Conservation (phyloP, 2,113 vertebrate genomes). For the Petroica traversi region DNA sequence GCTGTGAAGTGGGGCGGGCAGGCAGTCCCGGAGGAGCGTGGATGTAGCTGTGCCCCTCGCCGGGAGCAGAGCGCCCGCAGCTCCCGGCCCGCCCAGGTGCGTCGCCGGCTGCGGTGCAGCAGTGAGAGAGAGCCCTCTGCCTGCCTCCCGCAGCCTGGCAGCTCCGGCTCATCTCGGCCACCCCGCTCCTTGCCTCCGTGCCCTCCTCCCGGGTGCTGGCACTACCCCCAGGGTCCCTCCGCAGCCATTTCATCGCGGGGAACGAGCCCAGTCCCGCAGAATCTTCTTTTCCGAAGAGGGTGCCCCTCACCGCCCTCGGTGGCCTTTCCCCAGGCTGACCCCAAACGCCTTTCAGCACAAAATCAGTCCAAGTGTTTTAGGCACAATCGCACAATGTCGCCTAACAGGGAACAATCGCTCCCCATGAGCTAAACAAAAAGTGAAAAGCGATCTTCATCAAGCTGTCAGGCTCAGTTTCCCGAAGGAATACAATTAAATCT, state of each 20-base stretch:
- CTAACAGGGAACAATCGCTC: background rate
- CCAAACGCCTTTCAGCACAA: background rate
- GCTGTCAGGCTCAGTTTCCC: background rate
- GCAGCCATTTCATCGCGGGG: background rate
- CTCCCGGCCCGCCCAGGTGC: no score
- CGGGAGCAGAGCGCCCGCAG: fast-evolving
- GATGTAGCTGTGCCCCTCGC: fast-evolving
- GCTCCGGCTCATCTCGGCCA: background rate
- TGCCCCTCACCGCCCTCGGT: background rate
- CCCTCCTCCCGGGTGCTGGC: background rate
- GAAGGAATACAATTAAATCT: background rate
- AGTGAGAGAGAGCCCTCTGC: constrained; percentile 15
- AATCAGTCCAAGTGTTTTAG: background rate
- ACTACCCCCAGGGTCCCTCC: background rate
- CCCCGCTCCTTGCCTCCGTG: fast-evolving
- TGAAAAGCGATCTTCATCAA: background rate
- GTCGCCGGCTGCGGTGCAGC: background rate
- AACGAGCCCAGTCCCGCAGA: background rate
- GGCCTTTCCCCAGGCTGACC: background rate
- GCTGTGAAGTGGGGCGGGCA: no score
- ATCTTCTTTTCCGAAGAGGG: background rate
- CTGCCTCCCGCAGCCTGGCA: background rate
- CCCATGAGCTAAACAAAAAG: background rate
- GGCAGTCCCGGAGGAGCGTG: no score
- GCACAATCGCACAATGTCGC: background rate